These are phyloP conservation scores for Lemur catta DNA, from an alignment of 2,797 vertebrate species.

Conservation along the genomic window DNA sequence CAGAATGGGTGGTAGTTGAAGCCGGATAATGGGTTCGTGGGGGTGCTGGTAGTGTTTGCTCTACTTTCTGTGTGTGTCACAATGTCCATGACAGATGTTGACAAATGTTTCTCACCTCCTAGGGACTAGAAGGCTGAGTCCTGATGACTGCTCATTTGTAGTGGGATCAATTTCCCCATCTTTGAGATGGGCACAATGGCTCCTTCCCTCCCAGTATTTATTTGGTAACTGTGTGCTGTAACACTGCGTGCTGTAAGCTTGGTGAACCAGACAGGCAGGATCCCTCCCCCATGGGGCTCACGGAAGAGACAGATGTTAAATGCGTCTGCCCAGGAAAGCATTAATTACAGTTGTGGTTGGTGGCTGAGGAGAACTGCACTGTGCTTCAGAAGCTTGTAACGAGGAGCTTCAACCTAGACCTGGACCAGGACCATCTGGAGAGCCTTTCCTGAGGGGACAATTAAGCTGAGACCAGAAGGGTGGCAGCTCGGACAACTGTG, in stretches of 20 bases:
- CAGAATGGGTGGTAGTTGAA: background rate
- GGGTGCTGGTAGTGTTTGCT: background rate
- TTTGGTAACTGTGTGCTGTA: background rate
- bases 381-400: background rate
- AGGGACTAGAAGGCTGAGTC: background rate
- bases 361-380: background rate
- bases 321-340: background rate
- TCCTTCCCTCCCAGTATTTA: background rate
- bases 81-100: background rate
- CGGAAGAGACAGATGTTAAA: background rate
- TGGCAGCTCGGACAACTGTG: background rate
- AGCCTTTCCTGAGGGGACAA: background rate
- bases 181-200: background rate
- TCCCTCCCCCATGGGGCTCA: background rate
- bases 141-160: background rate
- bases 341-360: background rate
- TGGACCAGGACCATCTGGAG: background rate
- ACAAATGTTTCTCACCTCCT: background rate
- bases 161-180: background rate
- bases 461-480: background rate
- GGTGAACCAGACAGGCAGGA: background rate
- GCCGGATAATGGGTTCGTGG: fast-evolving
- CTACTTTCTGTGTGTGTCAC: background rate
- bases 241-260: background rate
- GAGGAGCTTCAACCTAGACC: background rate